These are phyloP conservation scores for Menidia menidia DNA, from an alignment of 2,797 vertebrate genomes.

Conservation along the genomic window DNA sequence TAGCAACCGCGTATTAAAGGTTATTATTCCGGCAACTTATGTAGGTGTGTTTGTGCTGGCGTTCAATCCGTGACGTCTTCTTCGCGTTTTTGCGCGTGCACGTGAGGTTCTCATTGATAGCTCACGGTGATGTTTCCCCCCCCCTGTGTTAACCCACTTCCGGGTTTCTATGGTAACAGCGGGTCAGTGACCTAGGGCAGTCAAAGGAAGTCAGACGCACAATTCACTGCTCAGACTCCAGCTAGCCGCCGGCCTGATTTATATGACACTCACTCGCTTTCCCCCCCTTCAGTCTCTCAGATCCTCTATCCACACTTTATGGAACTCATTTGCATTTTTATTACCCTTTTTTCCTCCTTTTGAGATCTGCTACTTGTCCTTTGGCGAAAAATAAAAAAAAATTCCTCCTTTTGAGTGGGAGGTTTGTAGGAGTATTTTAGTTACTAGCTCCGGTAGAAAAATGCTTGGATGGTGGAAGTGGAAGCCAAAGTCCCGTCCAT, in stretches of 20 bases:
- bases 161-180: conserved; percentile 77
- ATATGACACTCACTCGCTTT: not conserved
- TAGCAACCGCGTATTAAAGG: conserved; percentile 71
- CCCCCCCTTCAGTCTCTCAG: conserved; percentile 9
- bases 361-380: not conserved
- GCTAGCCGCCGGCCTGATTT: conserved; percentile 37
- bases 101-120: conserved; percentile 51
- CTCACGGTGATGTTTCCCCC: conserved; percentile 61
- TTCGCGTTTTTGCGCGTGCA: conserved; percentile 2
- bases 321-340: conserved; percentile 5
- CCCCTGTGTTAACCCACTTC: conserved; percentile 74
- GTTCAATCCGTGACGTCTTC: conserved; percentile 34
- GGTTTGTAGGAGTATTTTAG: no score
- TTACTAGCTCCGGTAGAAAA: no score
- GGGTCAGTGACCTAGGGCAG: conserved; percentile 63
- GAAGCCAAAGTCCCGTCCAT: not conserved
- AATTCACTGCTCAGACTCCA: conserved; percentile 50
- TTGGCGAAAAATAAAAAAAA: not conserved
- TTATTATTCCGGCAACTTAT: conserved; percentile 68
- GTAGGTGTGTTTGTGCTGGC: conserved; percentile 49
- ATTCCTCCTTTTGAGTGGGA: not conserved
- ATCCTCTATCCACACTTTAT: not conserved
- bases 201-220: conserved; percentile 57
- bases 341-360: not conserved
- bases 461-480: not conserved